Percentiles rank a stretch among this genome's conserved stretches.
These are phyloP conservation scores for Argyrosomus japonicus DNA, from an alignment of 2,113 vertebrate genomes.

Conservation along the genomic window DNA sequence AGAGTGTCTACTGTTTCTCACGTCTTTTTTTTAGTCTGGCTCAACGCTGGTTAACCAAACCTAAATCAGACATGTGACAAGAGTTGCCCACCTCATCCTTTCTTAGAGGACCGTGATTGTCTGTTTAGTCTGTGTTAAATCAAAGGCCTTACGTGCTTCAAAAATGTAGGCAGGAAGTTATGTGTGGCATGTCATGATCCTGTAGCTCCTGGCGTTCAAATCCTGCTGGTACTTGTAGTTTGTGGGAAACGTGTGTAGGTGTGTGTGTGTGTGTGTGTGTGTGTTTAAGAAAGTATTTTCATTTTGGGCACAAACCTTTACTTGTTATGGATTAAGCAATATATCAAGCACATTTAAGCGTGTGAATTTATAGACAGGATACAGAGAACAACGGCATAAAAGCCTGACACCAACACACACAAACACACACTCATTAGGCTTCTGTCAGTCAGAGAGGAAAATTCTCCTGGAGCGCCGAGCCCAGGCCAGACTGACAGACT, in stretches of 20 bases:
- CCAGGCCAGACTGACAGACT: constrained; percentile 34
- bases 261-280: constrained; percentile 20
- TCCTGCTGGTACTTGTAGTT: constrained; percentile 49
- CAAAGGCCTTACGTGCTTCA: constrained; percentile 48
- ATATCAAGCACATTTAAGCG: neutral
- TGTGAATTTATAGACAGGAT: neutral
- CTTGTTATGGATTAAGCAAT: neutral
- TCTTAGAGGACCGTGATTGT: constrained; percentile 50
- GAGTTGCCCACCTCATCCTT: constrained; percentile 57
- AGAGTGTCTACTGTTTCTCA: constrained; percentile 41
- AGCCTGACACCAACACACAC: neutral
- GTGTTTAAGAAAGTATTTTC: constrained; percentile 33
- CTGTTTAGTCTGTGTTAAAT: constrained; percentile 78
- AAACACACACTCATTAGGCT: constrained; percentile 5
- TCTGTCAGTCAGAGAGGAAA: constrained; percentile 32
- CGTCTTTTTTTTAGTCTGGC: constrained; percentile 34
- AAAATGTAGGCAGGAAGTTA: constrained; percentile 48
- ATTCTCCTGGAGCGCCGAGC: constrained; percentile 24
- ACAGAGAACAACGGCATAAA: neutral
- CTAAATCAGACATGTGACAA: constrained; percentile 53
- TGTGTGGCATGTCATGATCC: constrained; percentile 36
- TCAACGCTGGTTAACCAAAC: constrained; percentile 62
- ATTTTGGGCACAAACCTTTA: constrained; percentile 4
- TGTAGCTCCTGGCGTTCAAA: constrained; percentile 27
- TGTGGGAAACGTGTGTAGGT: constrained; percentile 22